Conservation (phyloP, 2,113 vertebrate species). For the Picathartes gymnocephalus region DNA sequence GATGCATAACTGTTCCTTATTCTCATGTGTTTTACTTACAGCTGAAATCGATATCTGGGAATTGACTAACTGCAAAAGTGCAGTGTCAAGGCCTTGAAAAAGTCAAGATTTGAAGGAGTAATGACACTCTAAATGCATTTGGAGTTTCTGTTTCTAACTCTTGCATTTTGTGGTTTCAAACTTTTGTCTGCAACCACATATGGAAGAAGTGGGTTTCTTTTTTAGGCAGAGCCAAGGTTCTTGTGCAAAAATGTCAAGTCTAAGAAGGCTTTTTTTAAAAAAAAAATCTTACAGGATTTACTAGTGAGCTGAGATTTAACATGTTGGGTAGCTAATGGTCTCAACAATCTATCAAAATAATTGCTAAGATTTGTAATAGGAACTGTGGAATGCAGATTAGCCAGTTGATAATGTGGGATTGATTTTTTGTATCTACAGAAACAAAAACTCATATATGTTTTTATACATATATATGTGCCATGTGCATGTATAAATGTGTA, state of each 20-base stretch:
- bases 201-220: not conserved
- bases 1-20: not conserved
- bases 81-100: not conserved
- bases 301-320: not conserved
- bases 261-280: not conserved
- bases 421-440: not conserved
- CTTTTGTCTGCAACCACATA: not conserved
- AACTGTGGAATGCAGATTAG: not conserved
- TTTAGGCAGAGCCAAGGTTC: not conserved
- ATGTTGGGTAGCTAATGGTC: not conserved
- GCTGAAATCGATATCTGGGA: not conserved
- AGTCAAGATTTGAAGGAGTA: not conserved
- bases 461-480: not conserved
- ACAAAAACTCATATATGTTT: accelerated
- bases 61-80: not conserved
- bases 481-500: not conserved
- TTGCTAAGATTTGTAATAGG: not conserved
- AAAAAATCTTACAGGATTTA: not conserved
- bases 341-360: not conserved
- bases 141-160: not conserved
- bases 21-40: not conserved
- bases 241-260: not conserved
- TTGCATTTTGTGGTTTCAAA: not conserved
- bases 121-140: not conserved
- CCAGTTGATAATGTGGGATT: not conserved